Conservation (phyloP, 2,888 invertebrate species). For the Abrostola triplasia region DNA sequence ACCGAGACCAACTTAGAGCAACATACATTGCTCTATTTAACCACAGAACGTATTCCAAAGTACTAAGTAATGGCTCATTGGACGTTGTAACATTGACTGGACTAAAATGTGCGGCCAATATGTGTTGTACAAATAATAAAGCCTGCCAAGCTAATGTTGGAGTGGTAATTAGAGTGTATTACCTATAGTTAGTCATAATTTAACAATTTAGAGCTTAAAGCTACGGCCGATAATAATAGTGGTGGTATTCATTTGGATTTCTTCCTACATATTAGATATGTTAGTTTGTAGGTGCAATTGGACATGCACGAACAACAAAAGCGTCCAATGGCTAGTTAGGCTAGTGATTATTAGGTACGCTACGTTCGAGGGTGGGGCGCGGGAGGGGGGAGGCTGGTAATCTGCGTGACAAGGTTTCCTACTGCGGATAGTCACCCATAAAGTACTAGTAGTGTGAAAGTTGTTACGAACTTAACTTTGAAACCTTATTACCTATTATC, state of each 20-base stretch:
- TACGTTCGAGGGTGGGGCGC: too few relatives aligned
- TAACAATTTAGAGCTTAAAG: constrained; percentile 25
- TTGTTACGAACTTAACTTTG: too few relatives aligned
- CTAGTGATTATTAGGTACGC: too few relatives aligned
- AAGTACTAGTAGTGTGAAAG: too few relatives aligned
- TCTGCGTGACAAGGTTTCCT: too few relatives aligned
- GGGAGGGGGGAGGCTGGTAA: too few relatives aligned
- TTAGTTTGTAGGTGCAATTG: not conserved
- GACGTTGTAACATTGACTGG: not conserved
- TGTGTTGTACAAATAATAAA: constrained; percentile 5
- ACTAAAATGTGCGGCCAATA: constrained; percentile 13
- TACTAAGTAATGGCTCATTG: not conserved
- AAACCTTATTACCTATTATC: too few relatives aligned
- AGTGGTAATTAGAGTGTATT: constrained; percentile 25
- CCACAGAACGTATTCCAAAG: not conserved
- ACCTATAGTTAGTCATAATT: constrained; percentile 24
- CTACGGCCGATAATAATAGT: constrained; percentile 28
- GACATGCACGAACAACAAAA: too few relatives aligned
- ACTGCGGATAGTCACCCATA: too few relatives aligned
- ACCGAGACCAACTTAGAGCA: not conserved
- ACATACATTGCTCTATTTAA: not conserved
- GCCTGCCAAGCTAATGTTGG: constrained; percentile 19
- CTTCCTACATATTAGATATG: constrained; percentile 1
- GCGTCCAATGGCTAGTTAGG: too few relatives aligned
- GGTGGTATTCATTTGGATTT: not conserved